Evolutionary conservation across 2,888 invertebrate species (phyloP), one percentile per base, ranked within the genome.

Genomic region (Elysia crispata): DNA sequence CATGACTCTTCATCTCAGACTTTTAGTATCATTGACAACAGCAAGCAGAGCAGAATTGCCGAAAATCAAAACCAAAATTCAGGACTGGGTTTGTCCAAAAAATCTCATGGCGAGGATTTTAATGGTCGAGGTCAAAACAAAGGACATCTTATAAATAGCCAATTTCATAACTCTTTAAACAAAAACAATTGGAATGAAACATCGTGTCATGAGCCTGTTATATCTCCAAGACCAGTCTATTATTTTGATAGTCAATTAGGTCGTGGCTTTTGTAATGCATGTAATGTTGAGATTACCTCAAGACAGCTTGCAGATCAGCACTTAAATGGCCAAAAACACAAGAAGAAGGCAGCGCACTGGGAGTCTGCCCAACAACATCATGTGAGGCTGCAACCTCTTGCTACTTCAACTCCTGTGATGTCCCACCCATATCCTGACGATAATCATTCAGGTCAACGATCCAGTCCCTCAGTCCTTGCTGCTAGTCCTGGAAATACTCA

Each of bases 201-300:
- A n/a, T n/a, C n/a, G n/a, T n/a, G n/a, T 11, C 41, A 41, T 11
- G 5, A 41, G 41, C 11, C 11, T 41, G 5, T 41, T 41, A 3
- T 11, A 41, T 41, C 41, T 41, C 41, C 41, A 41, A 41, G 11
- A 60, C 62, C 20, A 31, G 70, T 25, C 18, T 84, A 84, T 77
- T 23, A 62, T 20, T 85, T 85, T 77, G 81, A 84, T 72, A 84
- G 84, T 11, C 41, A 41, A 41, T 41, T 41, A 11, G 41, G 11
- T 6, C 41, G 41, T 30, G 84, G 84, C 25, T 80, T 50, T 23
- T 85, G 85, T 73, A 72, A 76, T 72, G 83, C 83, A 8, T 85
- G 85, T 67, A 60, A 81, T 54, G 78, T 85, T n/a, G 83, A 85
- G 0, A 70, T 85, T 49, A 83, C 84, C 1, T 84, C 84, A 13